A percentile compares a stretch with the other conserved stretches of the same genome.
These are phyloP conservation scores for Amblyopsis hoosieri DNA, from an alignment of 2,797 vertebrate species.

Conservation along the genomic window DNA sequence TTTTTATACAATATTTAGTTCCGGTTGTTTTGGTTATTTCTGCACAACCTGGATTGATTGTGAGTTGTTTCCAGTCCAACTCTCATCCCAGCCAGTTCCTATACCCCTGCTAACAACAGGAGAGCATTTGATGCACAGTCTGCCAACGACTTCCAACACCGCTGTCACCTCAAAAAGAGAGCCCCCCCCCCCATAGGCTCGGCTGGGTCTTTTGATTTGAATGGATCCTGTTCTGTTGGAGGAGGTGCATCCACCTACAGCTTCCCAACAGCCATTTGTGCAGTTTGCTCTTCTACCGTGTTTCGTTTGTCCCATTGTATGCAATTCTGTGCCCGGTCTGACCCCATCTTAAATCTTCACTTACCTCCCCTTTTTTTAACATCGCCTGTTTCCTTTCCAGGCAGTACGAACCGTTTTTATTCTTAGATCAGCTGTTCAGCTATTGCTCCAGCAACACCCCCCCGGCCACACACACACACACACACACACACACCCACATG, in stretches of 20 bases:
- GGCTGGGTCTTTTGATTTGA: no score
- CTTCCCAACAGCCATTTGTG: not conserved
- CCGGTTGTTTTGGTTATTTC: slow-evolving; percentile 1
- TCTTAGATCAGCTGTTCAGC: no score
- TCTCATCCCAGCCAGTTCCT: not conserved
- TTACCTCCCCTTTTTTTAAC: not conserved
- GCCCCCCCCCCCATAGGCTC: not conserved
- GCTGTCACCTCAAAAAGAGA: slow-evolving; percentile 3
- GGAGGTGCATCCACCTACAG: slow-evolving; percentile 2
- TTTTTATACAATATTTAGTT: slow-evolving; percentile 3
- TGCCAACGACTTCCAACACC: not conserved
- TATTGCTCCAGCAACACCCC: no score
- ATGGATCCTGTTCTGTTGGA: not conserved
- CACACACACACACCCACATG: no score
- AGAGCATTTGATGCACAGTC: not conserved
- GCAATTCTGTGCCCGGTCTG: not conserved
- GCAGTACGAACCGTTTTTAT: no score
- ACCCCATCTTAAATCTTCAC: not conserved
- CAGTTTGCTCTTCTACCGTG: not conserved
- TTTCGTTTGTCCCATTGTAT: not conserved
- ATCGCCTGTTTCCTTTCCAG: no score
- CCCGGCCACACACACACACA: no score
- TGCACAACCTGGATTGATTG: not conserved
- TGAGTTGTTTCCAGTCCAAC: slow-evolving; percentile 4
- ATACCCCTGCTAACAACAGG: not conserved